Evolutionary conservation across 2,113 vertebrate species (phyloP), one percentile per base, ranked within the genome.

Genomic region (Cichladusa arquata): DNA sequence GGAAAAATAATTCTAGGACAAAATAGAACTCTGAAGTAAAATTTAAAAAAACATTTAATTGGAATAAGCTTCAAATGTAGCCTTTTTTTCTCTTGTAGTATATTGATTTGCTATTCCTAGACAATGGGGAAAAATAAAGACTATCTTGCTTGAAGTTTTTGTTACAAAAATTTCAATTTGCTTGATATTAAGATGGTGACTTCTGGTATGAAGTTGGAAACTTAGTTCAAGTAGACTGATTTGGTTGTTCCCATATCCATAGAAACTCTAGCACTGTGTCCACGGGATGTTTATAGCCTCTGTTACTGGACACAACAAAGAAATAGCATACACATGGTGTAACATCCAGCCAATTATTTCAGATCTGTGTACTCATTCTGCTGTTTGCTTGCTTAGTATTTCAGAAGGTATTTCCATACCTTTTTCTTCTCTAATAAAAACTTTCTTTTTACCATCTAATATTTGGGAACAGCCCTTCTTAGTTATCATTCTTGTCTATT

Each of bases 41-140:
- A 14, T 19, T 51, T 61, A 10, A 0, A 2, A 2, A 64, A 62
- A 64, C 15, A 19, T 51, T 44, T 65, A 34, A 82, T 53, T 5
- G 28, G 11, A 45, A n/a, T 38, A 47, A 73, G 4, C 15, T 79
- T 40, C 19, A 62, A 69, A 64, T 28, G 2, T 31, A 56, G 25
- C 3, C 1, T 3, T 7, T 8, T 19, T 50, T 28, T 2, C 11
- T 24, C 8, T 4, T 1, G 1, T 19, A 7, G 23, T 60, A 1
- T 29, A 77, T 72, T 56, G 12, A 60, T 81, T 78, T 69, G 5
- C 18, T 38, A 0, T 87, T 86, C 28, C 19, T 24, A 22, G 81
- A 18, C 26, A 56, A 14, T 8, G 22, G 29, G 17, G 1, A 11
- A n/a, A 31, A 44, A 47, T 9, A 14, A 29, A 36, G 2, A 44